phyloP scores from a whole-genome alignment of 1,140 invertebrate genomes.

The Globodera rostochiensis region DNA sequence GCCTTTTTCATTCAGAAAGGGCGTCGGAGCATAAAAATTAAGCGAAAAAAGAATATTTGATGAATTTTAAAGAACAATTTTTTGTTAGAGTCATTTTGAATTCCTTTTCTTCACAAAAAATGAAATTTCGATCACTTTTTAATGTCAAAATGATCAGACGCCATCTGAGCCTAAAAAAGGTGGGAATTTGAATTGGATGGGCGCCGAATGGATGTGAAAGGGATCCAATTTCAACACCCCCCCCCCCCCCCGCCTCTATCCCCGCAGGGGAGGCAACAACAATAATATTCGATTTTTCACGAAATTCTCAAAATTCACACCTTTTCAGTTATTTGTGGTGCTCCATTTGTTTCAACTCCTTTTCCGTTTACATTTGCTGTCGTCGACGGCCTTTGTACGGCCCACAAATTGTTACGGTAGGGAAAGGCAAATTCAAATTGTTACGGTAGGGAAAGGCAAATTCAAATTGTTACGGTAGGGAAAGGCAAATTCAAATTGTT shows the following conservation, averaged over 20 bases:
- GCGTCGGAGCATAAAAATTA: too few relatives aligned
- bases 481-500: too few relatives aligned
- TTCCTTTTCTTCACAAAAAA: too few relatives aligned
- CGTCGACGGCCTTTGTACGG: background rate
- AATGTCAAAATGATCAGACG: background rate
- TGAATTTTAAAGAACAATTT: too few relatives aligned
- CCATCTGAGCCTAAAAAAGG: background rate
- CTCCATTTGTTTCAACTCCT: background rate
- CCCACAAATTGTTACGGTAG: background rate
- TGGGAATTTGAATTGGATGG: background rate
- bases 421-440: background rate
- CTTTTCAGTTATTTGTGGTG: background rate
- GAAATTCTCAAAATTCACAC: background rate
- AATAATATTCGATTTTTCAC: background rate
- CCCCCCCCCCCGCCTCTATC: too few relatives aligned
- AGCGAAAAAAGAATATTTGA: too few relatives aligned
- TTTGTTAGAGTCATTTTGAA: too few relatives aligned
- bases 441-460: background rate
- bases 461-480: too few relatives aligned
- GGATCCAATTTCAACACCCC: background rate
- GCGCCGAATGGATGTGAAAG: background rate
- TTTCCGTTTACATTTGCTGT: background rate
- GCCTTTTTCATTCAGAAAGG: too few relatives aligned
- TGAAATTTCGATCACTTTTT: background rate
- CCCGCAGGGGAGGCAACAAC: background rate